Evolutionary conservation across 2,888 invertebrate species (phyloP), one percentile per base, ranked within the genome.

Genomic region (Sicus ferrugineus): DNA sequence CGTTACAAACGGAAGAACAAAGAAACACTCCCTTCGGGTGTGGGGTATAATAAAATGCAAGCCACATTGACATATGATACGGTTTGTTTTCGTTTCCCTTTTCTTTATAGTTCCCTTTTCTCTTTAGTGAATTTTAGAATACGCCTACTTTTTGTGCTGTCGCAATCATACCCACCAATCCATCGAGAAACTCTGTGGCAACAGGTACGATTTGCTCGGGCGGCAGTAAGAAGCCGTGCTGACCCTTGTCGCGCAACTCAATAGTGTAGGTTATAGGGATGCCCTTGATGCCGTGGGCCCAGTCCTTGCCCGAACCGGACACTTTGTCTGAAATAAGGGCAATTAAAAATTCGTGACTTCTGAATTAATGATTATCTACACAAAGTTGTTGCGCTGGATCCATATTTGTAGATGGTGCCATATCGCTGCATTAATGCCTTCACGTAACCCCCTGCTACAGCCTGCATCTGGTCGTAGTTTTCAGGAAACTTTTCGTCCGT

Each of bases 241-340:
- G 2, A 30, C 93, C 93, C 2, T 86, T 88, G 79, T 94, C 94
- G 7, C 93, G 86, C 0, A 92, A 78, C 74, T 90, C 90, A 31
- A 89, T 86, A 0, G 88, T 89, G 76, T 87, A 88, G 1, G 88
- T 81, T 64, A 89, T 86, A n/a, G 87, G 87, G 3, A 88, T 86
- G 3, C 86, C 86, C 28, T 86, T 85, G 0, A 80, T 83, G 0
- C 85, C 88, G 74, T 89, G 87, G 0, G 87, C 89, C 87, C 88
- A 90, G 75, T 90, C 89, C 72, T 85, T 84, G 67, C 85, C 84
- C 14, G 83, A 81, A 4, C 87, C 87, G 2, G 85, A 86, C 0
- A 85, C 85, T 56, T 79, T 76, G 74, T 87, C 87, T 87, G 71
- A 1, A 73, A 64, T 1, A 21, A 58, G 28, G n/a, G 7, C 5